These are phyloP conservation scores for Crotalus helleri DNA, from an alignment of 2,113 vertebrate genomes.

Conservation along the genomic window DNA sequence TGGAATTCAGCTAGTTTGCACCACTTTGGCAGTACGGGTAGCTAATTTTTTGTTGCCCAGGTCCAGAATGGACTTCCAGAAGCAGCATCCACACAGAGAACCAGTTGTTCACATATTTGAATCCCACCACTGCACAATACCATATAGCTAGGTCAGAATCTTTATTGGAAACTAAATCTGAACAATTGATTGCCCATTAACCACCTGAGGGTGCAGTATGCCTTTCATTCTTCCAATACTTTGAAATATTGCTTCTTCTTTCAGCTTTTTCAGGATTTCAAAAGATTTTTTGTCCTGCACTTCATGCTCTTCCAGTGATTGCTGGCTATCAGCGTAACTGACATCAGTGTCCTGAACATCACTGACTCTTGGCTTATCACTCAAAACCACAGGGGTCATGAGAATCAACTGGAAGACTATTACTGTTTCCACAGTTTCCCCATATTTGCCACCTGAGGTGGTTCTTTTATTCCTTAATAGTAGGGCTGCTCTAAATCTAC, in stretches of 20 bases:
- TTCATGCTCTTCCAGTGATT: background rate
- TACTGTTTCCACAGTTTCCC: background rate
- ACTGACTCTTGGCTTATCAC: background rate
- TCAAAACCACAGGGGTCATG: background rate
- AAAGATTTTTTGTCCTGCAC: background rate
- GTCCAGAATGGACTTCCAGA: too few relatives aligned
- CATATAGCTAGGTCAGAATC: background rate
- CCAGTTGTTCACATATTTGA: too few relatives aligned
- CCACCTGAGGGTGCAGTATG: background rate
- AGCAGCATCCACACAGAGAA: too few relatives aligned
- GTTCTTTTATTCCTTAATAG: background rate
- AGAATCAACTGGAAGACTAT: background rate
- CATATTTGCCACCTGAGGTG: background rate
- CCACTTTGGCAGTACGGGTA: too few relatives aligned
- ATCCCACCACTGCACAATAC: background rate
- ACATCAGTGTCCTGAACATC: background rate
- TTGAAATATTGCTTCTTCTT: background rate
- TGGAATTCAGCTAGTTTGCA: too few relatives aligned
- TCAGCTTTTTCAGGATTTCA: background rate
- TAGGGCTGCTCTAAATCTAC: background rate
- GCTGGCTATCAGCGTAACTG: background rate
- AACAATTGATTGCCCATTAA: background rate
- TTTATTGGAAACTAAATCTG: background rate
- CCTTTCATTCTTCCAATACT: background rate
- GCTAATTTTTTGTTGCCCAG: too few relatives aligned